These are phyloP conservation scores for Jacana jacana DNA, from an alignment of 2,113 vertebrate genomes.

Conservation along the genomic window DNA sequence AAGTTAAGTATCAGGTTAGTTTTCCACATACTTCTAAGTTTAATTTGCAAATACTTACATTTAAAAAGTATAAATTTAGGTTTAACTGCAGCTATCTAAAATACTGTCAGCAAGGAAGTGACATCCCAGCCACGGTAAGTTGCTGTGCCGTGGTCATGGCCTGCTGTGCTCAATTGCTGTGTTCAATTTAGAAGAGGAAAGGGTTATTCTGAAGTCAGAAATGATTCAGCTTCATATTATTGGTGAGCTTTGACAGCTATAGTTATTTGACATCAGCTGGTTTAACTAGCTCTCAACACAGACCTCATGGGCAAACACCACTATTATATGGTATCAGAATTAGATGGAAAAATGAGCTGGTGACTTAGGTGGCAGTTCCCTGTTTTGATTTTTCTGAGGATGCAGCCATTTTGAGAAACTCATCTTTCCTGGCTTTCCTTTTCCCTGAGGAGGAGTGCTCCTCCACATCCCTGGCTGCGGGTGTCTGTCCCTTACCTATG, in stretches of 20 bases:
- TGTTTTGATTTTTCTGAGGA: neutral
- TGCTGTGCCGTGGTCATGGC: neutral
- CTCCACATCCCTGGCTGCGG: neutral
- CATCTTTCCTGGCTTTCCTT: neutral
- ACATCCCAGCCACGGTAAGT: neutral
- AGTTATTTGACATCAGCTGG: neutral
- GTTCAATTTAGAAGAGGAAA: neutral
- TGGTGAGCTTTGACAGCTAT: neutral
- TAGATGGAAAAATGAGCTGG: neutral
- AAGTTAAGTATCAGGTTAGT: neutral
- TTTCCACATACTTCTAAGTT: neutral
- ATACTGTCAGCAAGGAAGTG: neutral
- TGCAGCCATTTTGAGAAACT: neutral
- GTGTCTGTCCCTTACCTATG: neutral
- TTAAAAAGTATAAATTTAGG: neutral
- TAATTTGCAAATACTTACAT: neutral
- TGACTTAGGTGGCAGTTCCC: neutral
- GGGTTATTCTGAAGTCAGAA: neutral
- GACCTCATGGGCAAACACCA: neutral
- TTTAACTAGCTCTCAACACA: neutral
- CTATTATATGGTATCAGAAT: neutral
- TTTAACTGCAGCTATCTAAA: neutral
- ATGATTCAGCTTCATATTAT: neutral
- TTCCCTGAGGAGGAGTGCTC: neutral
- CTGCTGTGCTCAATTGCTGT: neutral